phyloP scores from a whole-genome alignment of 2,113 vertebrate genomes.

The Podilymbus podiceps region DNA sequence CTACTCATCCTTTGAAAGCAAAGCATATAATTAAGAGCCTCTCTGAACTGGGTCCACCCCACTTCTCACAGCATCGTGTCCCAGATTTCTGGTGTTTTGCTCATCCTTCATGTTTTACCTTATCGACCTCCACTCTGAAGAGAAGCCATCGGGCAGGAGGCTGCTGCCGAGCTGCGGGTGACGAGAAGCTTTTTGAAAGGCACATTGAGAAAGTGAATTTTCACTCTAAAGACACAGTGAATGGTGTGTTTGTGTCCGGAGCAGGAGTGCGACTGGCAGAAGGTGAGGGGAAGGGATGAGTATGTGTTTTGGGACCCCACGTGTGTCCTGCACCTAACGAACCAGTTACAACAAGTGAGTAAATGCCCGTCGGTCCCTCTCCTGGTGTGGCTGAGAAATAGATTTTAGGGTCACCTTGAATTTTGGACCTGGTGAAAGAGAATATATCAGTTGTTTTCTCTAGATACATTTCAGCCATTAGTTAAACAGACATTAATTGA shows the following conservation, averaged over 20 bases:
- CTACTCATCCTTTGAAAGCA: neutral
- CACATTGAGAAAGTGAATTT: neutral
- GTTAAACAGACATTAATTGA: neutral
- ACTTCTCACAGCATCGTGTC: rapidly evolving
- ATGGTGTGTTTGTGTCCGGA: neutral
- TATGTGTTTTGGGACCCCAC: rapidly evolving
- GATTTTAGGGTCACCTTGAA: neutral
- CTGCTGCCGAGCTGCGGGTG: neutral
- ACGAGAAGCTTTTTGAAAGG: neutral
- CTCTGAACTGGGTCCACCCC: neutral
- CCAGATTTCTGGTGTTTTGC: neutral
- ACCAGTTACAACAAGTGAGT: neutral
- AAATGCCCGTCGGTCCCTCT: neutral
- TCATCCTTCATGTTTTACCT: rapidly evolving
- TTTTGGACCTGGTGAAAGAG: neutral
- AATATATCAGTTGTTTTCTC: neutral
- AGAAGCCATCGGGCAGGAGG: neutral
- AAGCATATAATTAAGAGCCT: neutral
- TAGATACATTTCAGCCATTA: rapidly evolving
- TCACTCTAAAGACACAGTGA: rapidly evolving
- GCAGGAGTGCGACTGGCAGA: neutral
- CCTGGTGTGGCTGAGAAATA: neutral
- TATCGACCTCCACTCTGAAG: rapidly evolving
- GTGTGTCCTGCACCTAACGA: rapidly evolving
- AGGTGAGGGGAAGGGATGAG: neutral